phyloP scores from a whole-genome alignment of 1,140 invertebrate genomes.

The Phortica variegata region DNA sequence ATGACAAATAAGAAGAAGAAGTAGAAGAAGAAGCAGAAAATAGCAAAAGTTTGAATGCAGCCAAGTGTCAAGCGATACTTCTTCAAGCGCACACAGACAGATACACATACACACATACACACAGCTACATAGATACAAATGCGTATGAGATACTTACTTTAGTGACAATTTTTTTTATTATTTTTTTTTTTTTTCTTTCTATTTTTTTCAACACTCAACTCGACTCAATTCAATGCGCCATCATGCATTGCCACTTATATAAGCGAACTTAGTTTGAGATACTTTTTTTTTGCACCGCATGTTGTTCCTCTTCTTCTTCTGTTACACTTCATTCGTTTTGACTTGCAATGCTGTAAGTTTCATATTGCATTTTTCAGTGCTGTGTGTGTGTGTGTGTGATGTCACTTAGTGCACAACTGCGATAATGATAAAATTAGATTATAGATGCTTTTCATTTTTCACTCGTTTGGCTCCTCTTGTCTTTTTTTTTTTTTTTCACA shows the following conservation, averaged over 20 bases:
- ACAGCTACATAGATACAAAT: background rate
- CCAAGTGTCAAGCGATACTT: conserved; percentile 49
- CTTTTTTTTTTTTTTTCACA: no score
- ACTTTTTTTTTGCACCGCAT: background rate
- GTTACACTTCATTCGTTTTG: conserved; percentile 14
- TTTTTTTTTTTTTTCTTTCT: background rate
- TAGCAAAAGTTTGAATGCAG: conserved; percentile 38
- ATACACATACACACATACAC: background rate
- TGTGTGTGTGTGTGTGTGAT: conserved; percentile 17
- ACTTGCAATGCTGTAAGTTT: conserved; percentile 17
- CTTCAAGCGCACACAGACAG: conserved; percentile 9
- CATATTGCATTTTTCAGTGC: conserved; percentile 7
- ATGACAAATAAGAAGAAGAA: conserved; percentile 53
- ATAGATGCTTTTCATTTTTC: conserved; percentile 52
- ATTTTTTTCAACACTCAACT: background rate
- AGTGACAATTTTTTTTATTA: background rate
- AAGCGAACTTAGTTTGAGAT: background rate
- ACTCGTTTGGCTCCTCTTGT: conserved; percentile 29
- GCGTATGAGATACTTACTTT: background rate
- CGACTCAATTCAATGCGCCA: no score
- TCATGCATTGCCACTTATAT: no score
- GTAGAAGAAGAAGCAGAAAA: conserved; percentile 46
- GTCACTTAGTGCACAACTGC: conserved; percentile 50
- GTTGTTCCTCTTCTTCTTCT: background rate
- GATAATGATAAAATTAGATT: conserved; percentile 55